Conservation (phyloP, 2,113 vertebrate species). For the Equus quagga region DNA sequence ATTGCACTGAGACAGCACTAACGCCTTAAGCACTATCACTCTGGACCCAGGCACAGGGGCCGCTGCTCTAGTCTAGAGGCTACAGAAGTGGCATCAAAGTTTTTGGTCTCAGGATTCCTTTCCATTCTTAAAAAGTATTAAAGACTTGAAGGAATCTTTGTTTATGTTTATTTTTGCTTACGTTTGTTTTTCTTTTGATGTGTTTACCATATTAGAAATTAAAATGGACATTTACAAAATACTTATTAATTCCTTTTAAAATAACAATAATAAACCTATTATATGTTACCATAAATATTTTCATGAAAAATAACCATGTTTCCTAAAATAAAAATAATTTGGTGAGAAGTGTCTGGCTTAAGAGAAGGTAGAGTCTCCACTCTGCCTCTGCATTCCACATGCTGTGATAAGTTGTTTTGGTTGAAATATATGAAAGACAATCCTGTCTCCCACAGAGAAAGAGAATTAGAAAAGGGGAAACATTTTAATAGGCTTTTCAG, state of each 20-base stretch:
- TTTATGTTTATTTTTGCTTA: not conserved
- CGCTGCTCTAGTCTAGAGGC: not conserved
- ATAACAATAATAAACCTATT: not conserved
- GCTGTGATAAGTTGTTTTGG: not conserved
- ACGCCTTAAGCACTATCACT: not conserved
- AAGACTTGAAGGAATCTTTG: not conserved
- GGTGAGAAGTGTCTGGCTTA: not conserved
- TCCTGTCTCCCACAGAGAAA: not conserved
- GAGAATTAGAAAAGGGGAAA: not conserved
- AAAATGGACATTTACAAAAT: not conserved
- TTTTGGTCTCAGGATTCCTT: not conserved
- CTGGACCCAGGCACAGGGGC: not conserved
- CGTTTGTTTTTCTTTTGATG: not conserved
- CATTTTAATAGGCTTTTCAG: not conserved
- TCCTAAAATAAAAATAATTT: not conserved
- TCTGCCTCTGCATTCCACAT: not conserved
- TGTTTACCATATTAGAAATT: not conserved
- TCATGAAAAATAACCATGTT: not conserved
- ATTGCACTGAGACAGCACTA: not conserved
- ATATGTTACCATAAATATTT: not conserved
- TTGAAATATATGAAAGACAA: not conserved
- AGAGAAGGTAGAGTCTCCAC: not conserved
- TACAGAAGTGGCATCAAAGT: not conserved
- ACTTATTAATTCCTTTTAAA: not conserved
- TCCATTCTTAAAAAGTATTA: not conserved